phyloP scores from a whole-genome alignment of 2,888 invertebrate genomes.

The Oasisia sp. region DNA sequence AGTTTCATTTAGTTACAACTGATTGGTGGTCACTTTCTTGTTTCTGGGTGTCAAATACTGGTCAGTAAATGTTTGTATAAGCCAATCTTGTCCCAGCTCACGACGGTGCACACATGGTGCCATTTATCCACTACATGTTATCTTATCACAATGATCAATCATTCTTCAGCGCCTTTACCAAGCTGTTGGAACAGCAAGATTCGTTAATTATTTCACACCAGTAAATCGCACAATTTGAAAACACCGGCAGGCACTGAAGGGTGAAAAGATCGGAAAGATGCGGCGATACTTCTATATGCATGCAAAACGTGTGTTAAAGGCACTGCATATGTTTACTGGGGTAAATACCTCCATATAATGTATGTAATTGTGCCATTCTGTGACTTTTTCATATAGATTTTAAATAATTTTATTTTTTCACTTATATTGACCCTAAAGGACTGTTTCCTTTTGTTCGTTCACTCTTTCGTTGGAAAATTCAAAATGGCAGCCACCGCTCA shows the following conservation, averaged over 20 bases:
- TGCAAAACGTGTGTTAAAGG: not conserved
- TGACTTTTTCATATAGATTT: too few relatives aligned
- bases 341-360: not conserved
- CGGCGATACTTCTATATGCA: not conserved
- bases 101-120: not conserved
- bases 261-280: not conserved
- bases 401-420: too few relatives aligned
- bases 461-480: too few relatives aligned
- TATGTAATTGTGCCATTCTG: too few relatives aligned
- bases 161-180: not conserved
- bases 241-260: not conserved
- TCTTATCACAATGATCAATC: not conserved
- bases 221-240: not conserved
- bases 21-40: not conserved
- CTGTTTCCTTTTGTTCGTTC: too few relatives aligned
- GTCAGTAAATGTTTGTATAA: not conserved
- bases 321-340: not conserved
- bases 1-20: not conserved
- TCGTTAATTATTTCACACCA: not conserved
- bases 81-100: not conserved
- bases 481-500: too few relatives aligned
- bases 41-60: not conserved
- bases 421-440: too few relatives aligned
- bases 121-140: not conserved
- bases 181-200: not conserved